These are phyloP conservation scores for Lutraria lutraria DNA, from an alignment of 2,888 invertebrate genomes.

Conservation along the genomic window DNA sequence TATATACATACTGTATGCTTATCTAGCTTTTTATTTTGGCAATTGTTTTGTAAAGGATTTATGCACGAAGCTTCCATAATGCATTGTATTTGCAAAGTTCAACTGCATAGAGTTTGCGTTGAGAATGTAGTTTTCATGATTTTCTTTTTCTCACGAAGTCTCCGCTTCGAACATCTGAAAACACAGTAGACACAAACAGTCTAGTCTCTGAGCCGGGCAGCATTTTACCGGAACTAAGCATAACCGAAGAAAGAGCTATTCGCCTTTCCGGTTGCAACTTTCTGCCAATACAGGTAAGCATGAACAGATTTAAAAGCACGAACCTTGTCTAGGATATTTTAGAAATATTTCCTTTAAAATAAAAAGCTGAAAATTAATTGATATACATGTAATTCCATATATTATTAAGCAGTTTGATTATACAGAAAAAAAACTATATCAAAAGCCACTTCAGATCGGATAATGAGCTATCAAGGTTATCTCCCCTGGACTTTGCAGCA, in stretches of 20 bases:
- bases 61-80: neutral
- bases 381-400: no score
- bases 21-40: no score
- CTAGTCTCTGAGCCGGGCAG: constrained; percentile 3
- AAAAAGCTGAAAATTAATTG: no score
- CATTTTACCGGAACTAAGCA: constrained; percentile 26
- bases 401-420: no score
- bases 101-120: neutral
- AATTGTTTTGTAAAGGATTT: neutral
- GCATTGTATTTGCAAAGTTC: neutral
- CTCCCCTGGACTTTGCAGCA: no score
- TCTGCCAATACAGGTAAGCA: constrained; percentile 18
- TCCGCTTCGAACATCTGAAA: neutral
- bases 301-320: neutral
- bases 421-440: no score
- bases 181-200: neutral
- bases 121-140: neutral
- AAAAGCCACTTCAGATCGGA: no score
- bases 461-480: no score
- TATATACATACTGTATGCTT: no score
- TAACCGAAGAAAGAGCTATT: constrained; percentile 34
- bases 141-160: neutral
- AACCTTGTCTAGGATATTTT: no score
- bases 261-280: constrained; percentile 14
- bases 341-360: no score